Evolutionary conservation across 1,140 invertebrate species (phyloP), one percentile per base, ranked within the genome.

Genomic region (Ceratoteleas bidentatus): DNA sequence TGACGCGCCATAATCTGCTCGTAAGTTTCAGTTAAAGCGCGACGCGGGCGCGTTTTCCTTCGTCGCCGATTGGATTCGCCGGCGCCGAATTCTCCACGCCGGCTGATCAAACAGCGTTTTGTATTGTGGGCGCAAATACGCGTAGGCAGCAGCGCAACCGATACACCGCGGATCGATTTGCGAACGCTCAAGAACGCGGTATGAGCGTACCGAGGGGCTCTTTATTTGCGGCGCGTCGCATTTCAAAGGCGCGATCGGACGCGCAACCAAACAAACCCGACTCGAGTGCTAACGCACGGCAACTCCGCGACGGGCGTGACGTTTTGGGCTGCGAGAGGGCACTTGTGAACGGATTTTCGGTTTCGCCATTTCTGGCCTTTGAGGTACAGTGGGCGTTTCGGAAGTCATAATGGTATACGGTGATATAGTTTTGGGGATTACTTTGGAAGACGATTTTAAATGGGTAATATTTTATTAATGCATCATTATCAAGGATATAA

Each of bases 1-100:
- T 61, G 79, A 65, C 70, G 34, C 64, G 64, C 54, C 24, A 57
- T 61, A 74, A 80, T 80, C 77, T 58, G 61, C 62, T 69, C 34
- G 64, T 69, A 64, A 75, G 78, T 69, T 81, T 81, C 60, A 70
- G 40, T 75, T 54, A 57, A 81, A 81, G 56, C 60, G 24, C 36
- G 62, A 49, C 70, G 32, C 33, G 56, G 24, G 24, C 24, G 24
- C 24, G 4, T 24, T 24, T 24, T 24, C 24, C 24, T 1, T 24
- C 24, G 1, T 24, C 24, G 24, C 4, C 24, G 24, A 24, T 24
- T 24, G 24, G 24, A 50, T 47, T 68, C 33, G 16, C 38, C 14
- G 38, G 38, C 33, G 45, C 9, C 4, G 6, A 3, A 14, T 11
- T 50, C 33, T 38, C 45, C 45, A 54, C 40, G 16, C 34, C 24